These are phyloP conservation scores for Aramus guarauna DNA, from an alignment of 2,113 vertebrate species.

Conservation along the genomic window DNA sequence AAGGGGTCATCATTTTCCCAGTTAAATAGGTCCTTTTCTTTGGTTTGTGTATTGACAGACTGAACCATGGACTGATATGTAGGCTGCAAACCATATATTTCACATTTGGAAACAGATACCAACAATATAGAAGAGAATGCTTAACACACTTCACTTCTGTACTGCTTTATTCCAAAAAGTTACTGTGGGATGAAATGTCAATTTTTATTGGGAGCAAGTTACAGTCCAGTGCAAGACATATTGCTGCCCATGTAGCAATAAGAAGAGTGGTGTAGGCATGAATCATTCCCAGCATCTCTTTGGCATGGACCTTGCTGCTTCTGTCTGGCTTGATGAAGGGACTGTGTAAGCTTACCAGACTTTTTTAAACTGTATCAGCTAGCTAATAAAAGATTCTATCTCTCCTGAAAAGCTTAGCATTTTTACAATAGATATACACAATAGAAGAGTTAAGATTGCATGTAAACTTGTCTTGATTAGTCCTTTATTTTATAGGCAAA, in stretches of 20 bases:
- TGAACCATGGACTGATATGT: background rate
- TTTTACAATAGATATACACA: background rate
- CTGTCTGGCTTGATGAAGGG: background rate
- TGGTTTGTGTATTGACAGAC: background rate
- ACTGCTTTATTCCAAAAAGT: background rate
- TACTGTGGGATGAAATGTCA: background rate
- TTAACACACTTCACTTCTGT: background rate
- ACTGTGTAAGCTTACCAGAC: background rate
- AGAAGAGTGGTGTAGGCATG: background rate
- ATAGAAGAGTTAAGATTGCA: background rate
- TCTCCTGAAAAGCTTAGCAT: background rate
- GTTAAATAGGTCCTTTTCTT: background rate
- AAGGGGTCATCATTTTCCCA: background rate
- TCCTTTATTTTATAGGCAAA: background rate
- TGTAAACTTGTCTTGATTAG: background rate
- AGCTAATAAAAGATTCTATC: background rate
- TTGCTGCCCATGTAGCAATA: background rate
- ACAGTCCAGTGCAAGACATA: background rate
- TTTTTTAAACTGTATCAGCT: background rate
- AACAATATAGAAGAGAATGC: background rate
- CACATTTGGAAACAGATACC: background rate
- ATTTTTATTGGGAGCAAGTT: background rate
- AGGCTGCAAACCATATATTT: background rate
- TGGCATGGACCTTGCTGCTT: background rate
- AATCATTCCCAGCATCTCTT: background rate